Evolutionary conservation across 37 sponge, comb jelly and placozoan genomes (phyloP), one percentile per base, ranked within the genome.

Genomic region (Halisarca cf. caerulea): DNA sequence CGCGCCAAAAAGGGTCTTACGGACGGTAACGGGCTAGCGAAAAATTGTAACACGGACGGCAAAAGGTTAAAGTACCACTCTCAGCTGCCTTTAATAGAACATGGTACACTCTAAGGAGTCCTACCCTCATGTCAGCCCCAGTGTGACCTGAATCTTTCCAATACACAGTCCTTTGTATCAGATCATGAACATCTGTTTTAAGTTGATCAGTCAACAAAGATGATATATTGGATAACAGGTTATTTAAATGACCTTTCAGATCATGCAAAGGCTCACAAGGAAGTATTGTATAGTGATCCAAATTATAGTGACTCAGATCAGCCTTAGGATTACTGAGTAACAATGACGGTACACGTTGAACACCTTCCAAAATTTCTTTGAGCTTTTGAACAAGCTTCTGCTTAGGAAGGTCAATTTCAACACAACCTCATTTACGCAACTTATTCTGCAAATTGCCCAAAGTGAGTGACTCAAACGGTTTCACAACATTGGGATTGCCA

Each of bases 311-410:
- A 11, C 1, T 35, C 7, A 84, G 40, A 32, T 24, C 27, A 51
- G 34, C 38, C 24, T 28, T 72, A 38, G 85, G 78, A 60, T 77
- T 39, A 18, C 72, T 45, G 21, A 85, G 66, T 15, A 85, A 62
- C 21, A 85, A 55, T 6, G 85, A 45, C 11, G 85, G 79, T 11
- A 84, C 84, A 51, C 84, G 77, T 57, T 84, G 84, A 21, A 84
- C 59, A 37, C 84, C 84, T 27, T 36, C 15, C 23, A 84, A 68
- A 47, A 55, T 59, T 32, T 58, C 28, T 42, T 85, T 28, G 21
- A 85, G 66, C 42, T 58, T 32, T 30, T 32, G 9, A 23, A n/a
- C n/a, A 11, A 85, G 60, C 14, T 41, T 28, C 28, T 35, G 64
- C 73, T 78, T 85, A 17, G 32, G 34, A 20, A 28, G n/a, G 34